phyloP scores from a whole-genome alignment of 2,888 invertebrate species.

The Trichopria drosophilae region DNA sequence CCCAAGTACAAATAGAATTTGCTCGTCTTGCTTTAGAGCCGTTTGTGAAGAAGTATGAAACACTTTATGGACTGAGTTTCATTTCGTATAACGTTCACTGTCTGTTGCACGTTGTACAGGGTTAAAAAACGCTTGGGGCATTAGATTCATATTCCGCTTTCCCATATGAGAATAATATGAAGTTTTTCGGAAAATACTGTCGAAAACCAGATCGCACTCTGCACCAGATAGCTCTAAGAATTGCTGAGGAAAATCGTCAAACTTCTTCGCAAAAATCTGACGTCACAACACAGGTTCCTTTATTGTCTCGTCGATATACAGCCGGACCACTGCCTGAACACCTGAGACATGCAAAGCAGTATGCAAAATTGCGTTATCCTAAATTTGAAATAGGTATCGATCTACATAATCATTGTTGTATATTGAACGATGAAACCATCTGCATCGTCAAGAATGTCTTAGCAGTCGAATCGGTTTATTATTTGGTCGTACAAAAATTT shows the following conservation, averaged over 20 bases:
- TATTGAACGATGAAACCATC: background rate
- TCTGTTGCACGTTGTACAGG: no score
- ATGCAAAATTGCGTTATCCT: background rate
- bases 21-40: no score
- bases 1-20: no score
- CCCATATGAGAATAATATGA: conserved; percentile 23
- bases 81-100: no score
- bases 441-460: conserved; percentile 1
- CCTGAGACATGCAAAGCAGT: no score
- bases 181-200: conserved; percentile 9
- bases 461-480: background rate
- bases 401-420: conserved; percentile 1
- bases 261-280: no score
- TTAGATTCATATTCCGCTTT: conserved; percentile 21
- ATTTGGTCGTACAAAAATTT: background rate
- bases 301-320: no score
- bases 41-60: no score
- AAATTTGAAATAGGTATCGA: background rate
- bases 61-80: no score
- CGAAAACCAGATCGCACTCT: conserved; percentile 4
- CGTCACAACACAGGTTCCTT: no score
- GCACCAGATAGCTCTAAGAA: background rate
- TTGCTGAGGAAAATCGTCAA: no score
- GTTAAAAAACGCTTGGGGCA: conserved; percentile 16
- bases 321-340: no score